phyloP scores from a whole-genome alignment of 2,113 vertebrate genomes.

The Bungarus multicinctus region DNA sequence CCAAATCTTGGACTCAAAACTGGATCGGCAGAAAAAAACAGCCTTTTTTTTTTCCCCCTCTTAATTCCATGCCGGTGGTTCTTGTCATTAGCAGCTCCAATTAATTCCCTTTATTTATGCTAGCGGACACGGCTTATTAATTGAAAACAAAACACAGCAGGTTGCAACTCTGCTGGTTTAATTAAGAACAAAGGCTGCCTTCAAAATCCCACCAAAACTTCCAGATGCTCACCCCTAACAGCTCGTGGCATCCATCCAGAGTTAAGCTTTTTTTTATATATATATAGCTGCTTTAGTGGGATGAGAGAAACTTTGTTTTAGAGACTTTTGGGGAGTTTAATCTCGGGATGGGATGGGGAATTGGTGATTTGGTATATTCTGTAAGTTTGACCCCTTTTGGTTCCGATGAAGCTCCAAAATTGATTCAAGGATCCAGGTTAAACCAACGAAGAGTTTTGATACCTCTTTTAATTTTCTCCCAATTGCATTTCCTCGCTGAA shows the following conservation, averaged over 20 bases:
- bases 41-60: no score
- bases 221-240: background rate
- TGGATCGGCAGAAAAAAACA: background rate
- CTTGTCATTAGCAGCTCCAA: background rate
- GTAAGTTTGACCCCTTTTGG: background rate
- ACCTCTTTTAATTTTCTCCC: background rate
- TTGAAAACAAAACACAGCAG: background rate
- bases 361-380: background rate
- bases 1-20: background rate
- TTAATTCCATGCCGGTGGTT: background rate
- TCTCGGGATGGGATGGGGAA: background rate
- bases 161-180: background rate
- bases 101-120: background rate
- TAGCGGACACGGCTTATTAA: background rate
- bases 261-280: background rate
- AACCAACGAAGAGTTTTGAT: background rate
- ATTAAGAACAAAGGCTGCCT: background rate
- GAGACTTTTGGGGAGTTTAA: background rate
- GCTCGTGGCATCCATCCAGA: background rate
- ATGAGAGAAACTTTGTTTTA: background rate
- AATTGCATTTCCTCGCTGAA: background rate
- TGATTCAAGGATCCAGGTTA: background rate
- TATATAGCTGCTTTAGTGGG: background rate
- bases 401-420: background rate
- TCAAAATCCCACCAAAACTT: background rate